Conservation (phyloP, 2,113 vertebrate species). For the Tachycineta bicolor region DNA sequence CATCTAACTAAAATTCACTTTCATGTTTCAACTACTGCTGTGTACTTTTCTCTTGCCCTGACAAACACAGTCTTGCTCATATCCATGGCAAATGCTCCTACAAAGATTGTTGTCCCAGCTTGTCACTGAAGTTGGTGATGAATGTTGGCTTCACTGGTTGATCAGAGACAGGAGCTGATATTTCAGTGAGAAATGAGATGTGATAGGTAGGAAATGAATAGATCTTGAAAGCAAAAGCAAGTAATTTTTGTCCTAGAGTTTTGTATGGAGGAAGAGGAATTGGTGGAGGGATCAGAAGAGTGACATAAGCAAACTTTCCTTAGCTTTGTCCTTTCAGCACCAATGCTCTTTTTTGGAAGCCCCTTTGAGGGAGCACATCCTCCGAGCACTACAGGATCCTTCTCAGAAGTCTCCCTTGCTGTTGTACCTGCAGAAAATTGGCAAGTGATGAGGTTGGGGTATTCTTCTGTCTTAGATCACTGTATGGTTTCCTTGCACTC, state of each 20-base stretch:
- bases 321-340: not conserved
- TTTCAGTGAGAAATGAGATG: conserved; percentile 40
- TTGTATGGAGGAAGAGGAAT: not conserved
- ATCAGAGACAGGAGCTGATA: conserved; percentile 49
- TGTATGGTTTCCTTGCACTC: not conserved
- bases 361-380: not conserved
- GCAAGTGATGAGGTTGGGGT: not conserved
- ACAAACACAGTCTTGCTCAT: conserved; percentile 55
- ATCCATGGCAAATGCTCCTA: conserved; percentile 50
- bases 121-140: conserved; percentile 54
- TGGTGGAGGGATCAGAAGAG: not conserved
- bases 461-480: not conserved
- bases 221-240: conserved; percentile 10
- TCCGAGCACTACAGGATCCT: not conserved
- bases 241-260: not conserved
- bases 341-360: not conserved
- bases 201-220: conserved; percentile 40
- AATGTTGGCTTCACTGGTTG: conserved; percentile 46
- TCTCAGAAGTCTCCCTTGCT: not conserved
- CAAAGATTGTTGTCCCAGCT: conserved; percentile 59
- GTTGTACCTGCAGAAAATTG: not conserved
- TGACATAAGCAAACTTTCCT: not conserved
- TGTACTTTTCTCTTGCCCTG: conserved; percentile 38
- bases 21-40: not conserved
- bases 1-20: conserved; percentile 29